Evolutionary conservation across 1,140 invertebrate species (phyloP).

Genomic region (Heliconius hewitsoni): DNA sequence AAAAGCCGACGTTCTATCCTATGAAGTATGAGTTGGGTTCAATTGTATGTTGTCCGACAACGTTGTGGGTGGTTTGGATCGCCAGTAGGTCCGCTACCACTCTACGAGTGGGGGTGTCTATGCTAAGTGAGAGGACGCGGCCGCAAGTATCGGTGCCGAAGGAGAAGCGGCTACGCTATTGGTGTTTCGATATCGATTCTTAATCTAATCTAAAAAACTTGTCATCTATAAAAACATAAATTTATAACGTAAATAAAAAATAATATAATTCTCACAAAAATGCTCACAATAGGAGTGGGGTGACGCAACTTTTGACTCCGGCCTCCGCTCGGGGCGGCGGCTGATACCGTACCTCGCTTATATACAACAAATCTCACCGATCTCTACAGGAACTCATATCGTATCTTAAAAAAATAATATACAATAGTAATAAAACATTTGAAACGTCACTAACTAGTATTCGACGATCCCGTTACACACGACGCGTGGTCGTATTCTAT

Average conservation of each 20-base stretch:
- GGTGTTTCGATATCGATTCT: conserved; percentile 81
- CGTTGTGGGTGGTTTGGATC: conserved; percentile 56
- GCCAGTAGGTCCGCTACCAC: conserved; percentile 63
- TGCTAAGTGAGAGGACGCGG: conserved; percentile 65
- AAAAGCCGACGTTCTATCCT: conserved; percentile 78
- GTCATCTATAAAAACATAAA: conserved; percentile 72
- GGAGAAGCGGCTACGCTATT: conserved; percentile 81
- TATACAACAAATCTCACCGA: conserved; percentile 73
- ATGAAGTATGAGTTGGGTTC: conserved; percentile 63
- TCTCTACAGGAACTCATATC: conserved; percentile 81
- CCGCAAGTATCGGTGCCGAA: conserved; percentile 75
- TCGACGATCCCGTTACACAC: conserved; percentile 75
- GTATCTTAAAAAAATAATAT: conserved; percentile 79
- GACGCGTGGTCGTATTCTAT: conserved; percentile 75
- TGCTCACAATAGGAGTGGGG: conserved; percentile 75
- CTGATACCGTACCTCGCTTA: conserved; percentile 57
- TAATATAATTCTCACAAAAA: conserved; percentile 80
- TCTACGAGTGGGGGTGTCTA: conserved; percentile 79
- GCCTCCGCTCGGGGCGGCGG: conserved; percentile 44
- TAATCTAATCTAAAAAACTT: conserved; percentile 81
- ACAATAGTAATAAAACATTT: conserved; percentile 81
- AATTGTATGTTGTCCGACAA: conserved; percentile 68
- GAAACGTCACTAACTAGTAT: conserved; percentile 80
- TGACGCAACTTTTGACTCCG: conserved; percentile 62
- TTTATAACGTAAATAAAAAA: conserved; percentile 73